These are phyloP conservation scores for Netelia inedita DNA, from an alignment of 2,888 invertebrate genomes.

Conservation along the genomic window DNA sequence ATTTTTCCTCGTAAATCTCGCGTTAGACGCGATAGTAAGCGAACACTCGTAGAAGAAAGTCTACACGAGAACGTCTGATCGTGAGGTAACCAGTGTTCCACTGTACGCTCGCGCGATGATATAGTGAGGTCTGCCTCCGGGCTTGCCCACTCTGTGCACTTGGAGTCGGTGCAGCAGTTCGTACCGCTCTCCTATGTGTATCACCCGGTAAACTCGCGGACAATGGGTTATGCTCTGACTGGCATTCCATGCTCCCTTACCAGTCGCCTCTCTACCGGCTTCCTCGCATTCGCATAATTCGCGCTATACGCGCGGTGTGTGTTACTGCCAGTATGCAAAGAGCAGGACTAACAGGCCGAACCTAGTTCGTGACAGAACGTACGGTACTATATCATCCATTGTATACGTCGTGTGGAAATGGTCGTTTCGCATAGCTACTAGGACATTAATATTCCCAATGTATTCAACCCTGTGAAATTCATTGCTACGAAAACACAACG, in stretches of 20 bases:
- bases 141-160: conserved; percentile 13
- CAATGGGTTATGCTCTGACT: conserved; percentile 76
- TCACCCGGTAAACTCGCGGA: conserved; percentile 72
- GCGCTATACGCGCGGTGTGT: conserved; percentile 57
- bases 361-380: conserved; percentile 36
- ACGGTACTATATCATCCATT: conserved; percentile 33
- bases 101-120: background rate
- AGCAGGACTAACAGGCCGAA: conserved; percentile 42
- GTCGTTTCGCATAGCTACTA: conserved; percentile 23
- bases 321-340: conserved; percentile 46
- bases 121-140: conserved; percentile 9
- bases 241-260: conserved; percentile 70
- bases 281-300: conserved; percentile 60
- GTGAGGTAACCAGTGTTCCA: background rate
- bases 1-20: no score
- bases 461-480: background rate
- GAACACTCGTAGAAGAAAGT: background rate
- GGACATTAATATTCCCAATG: background rate
- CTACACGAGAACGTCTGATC: background rate
- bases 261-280: conserved; percentile 66
- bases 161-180: conserved; percentile 54
- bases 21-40: no score
- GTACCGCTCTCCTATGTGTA: conserved; percentile 67
- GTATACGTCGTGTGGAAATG: conserved; percentile 26
- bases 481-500: background rate